Evolutionary conservation across 2,113 vertebrate genomes (phyloP).

Genomic region (Chaetops frenatus): DNA sequence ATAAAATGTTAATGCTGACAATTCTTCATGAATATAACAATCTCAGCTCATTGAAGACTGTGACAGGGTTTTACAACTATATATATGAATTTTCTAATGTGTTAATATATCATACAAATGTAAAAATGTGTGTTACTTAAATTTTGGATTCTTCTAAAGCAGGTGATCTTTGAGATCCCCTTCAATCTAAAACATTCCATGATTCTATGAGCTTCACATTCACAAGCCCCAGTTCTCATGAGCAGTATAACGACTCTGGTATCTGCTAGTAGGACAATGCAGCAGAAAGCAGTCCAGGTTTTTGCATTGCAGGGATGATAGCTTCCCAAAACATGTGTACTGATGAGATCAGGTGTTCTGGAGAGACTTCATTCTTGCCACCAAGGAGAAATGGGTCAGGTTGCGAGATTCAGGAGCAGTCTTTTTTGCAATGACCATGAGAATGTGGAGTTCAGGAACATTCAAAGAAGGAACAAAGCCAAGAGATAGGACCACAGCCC

Average conservation of each 20-base stretch:
- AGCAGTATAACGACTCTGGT: neutral
- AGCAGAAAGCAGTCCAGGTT: neutral
- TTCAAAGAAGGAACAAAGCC: neutral
- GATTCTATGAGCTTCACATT: neutral
- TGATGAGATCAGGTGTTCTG: neutral
- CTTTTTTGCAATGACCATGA: neutral
- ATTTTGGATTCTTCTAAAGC: neutral
- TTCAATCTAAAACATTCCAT: neutral
- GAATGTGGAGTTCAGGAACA: neutral
- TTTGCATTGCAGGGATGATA: neutral
- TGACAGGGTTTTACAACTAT: neutral
- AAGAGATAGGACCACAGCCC: neutral
- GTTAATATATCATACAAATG: neutral
- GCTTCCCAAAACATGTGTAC: neutral
- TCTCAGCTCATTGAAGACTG: neutral
- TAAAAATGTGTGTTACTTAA: neutral
- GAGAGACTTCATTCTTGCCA: neutral
- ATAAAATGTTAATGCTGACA: neutral
- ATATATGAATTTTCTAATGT: neutral
- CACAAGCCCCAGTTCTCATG: neutral
- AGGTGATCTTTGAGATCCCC: neutral
- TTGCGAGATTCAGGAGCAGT: neutral
- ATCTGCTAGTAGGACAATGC: neutral
- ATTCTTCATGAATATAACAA: neutral
- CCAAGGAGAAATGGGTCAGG: neutral